These are phyloP conservation scores for Synergus itoensis DNA, from an alignment of 2,888 invertebrate species.

Conservation along the genomic window DNA sequence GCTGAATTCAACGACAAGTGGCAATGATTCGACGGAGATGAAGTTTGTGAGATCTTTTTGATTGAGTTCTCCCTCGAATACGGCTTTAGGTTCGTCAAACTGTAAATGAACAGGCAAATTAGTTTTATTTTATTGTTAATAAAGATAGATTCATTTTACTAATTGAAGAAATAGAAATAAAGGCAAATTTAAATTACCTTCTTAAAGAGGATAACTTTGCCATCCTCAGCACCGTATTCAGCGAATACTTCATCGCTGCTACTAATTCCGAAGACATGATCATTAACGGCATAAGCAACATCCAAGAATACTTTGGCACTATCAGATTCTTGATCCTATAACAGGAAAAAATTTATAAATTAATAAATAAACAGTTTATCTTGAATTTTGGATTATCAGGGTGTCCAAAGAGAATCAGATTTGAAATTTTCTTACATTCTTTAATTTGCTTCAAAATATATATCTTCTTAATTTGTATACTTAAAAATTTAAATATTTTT, in stretches of 20 bases:
- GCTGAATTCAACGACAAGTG: conserved; percentile 96
- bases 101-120: conserved; percentile 71
- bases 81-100: conserved; percentile 92
- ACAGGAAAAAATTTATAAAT: conserved; percentile 29
- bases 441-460: too few relatives aligned
- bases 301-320: conserved; percentile 91
- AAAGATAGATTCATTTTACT: neutral
- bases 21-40: conserved; percentile 90
- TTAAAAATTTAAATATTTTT: neutral
- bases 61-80: conserved; percentile 85
- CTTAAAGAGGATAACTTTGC: conserved; percentile 93
- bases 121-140: conserved; percentile 39
- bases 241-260: conserved; percentile 87
- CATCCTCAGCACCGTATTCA: conserved; percentile 89
- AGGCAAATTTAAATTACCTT: conserved; percentile 81
- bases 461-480: too few relatives aligned
- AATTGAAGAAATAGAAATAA: conserved; percentile 18
- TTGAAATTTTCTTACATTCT: neutral
- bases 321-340: conserved; percentile 85
- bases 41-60: conserved; percentile 89
- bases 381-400: neutral
- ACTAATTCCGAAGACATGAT: conserved; percentile 93
- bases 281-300: conserved; percentile 90
- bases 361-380: conserved; percentile 3
- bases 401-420: neutral